Evolutionary conservation across 1,140 invertebrate genomes (phyloP).

Genomic region (Drosophila seguyi): DNA sequence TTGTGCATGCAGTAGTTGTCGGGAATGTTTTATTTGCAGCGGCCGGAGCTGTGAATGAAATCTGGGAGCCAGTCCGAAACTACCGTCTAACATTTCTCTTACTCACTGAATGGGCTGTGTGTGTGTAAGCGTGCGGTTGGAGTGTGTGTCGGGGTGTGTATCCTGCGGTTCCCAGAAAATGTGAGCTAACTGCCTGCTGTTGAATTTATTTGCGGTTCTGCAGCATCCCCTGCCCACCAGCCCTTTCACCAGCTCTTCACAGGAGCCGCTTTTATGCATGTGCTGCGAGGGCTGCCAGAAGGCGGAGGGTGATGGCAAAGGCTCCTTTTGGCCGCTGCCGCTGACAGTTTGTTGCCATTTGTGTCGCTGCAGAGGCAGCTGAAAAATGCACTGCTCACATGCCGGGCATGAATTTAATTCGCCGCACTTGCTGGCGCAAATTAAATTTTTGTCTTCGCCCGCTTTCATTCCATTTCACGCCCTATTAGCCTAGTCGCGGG

Average conservation of each 20-base stretch:
- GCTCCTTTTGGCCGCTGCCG: constrained; percentile 49
- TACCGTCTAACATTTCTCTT: constrained; percentile 41
- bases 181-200: constrained; percentile 64
- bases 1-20: constrained; percentile 7
- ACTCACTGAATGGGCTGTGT: constrained; percentile 20
- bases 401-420: constrained; percentile 67
- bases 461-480: constrained; percentile 24
- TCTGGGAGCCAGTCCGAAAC: constrained; percentile 14
- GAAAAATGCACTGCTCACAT: constrained; percentile 57
- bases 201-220: constrained; percentile 74
- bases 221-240: constrained; percentile 5
- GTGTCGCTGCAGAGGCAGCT: constrained; percentile 35
- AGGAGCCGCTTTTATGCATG: constrained; percentile 11
- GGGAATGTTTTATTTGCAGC: constrained; percentile 22
- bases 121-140: constrained; percentile 18
- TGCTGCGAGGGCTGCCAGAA: not conserved
- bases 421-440: constrained; percentile 34
- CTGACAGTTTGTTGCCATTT: constrained; percentile 66
- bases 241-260: constrained; percentile 31
- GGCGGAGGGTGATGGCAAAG: not conserved
- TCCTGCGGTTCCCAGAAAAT: constrained; percentile 54
- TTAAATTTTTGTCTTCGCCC: constrained; percentile 31
- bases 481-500: constrained; percentile 58
- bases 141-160: constrained; percentile 14
- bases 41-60: constrained; percentile 29